phyloP scores from a whole-genome alignment of 2,113 vertebrate species.

The Tiliqua scincoides region DNA sequence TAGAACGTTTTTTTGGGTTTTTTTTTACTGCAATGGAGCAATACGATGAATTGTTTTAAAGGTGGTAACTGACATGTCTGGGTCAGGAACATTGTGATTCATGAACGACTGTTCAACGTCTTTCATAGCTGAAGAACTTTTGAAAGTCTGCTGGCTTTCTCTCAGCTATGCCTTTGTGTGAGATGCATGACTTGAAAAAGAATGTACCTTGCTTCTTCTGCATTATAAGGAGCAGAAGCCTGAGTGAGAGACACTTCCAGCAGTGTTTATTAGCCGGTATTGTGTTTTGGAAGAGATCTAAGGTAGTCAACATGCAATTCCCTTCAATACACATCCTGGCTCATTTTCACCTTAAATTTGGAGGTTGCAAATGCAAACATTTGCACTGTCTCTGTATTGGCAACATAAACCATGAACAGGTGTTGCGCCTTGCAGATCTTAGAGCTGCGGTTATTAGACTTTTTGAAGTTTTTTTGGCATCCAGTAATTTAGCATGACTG shows the following conservation, averaged over 20 bases:
- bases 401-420: background rate
- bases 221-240: background rate
- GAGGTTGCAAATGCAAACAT: background rate
- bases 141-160: background rate
- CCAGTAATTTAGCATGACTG: slow-evolving; percentile 6
- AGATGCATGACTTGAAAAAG: background rate
- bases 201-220: background rate
- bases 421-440: background rate
- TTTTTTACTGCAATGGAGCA: background rate
- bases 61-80: background rate
- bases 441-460: background rate
- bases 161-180: background rate
- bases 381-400: background rate
- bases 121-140: background rate
- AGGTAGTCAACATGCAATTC: background rate
- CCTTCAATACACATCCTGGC: background rate
- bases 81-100: background rate
- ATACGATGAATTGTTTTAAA: background rate
- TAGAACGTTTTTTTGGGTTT: background rate
- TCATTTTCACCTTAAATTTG: background rate
- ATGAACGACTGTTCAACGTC: background rate
- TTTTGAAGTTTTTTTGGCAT: background rate
- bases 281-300: background rate
- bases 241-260: background rate
- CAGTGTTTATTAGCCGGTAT: background rate